Evolutionary conservation across 2,113 vertebrate genomes (phyloP).

Genomic region (Podiceps cristatus): DNA sequence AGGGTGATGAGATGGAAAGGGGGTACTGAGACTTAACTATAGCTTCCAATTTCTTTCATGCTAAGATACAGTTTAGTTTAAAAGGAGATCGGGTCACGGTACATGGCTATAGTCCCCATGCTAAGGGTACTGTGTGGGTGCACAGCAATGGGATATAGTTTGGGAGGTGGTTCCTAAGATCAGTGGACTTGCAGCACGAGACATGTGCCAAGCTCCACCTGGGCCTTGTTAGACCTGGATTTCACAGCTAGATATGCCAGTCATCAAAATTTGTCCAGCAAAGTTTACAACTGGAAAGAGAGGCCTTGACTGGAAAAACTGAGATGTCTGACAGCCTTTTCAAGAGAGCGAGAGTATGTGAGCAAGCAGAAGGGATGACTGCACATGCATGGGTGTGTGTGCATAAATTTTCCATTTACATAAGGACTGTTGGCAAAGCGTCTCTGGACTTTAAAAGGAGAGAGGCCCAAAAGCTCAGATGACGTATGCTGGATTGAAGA

Average conservation of each 20-base stretch:
- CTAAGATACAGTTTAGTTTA: neutral
- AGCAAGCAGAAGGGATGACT: constrained; percentile 45
- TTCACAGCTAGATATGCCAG: neutral
- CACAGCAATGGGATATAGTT: neutral
- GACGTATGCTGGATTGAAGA: neutral
- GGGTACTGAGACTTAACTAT: neutral
- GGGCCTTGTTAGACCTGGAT: neutral
- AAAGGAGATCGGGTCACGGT: neutral
- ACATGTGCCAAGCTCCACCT: neutral
- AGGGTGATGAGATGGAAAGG: neutral
- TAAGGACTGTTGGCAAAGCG: constrained; percentile 19
- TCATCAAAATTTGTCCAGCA: neutral
- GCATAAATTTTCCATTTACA: constrained; percentile 55
- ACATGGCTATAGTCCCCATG: neutral
- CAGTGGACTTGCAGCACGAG: neutral
- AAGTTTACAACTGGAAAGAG: neutral
- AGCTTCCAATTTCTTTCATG: neutral
- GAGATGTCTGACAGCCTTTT: neutral
- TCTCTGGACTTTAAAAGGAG: neutral
- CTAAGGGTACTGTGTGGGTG: neutral
- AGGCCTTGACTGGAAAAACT: neutral
- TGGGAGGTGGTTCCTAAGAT: neutral
- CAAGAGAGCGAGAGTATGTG: neutral
- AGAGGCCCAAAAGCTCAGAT: neutral
- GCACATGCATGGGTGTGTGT: constrained; percentile 29